These are phyloP conservation scores for Parapristionchus giblindavisi DNA, from an alignment of 2,888 invertebrate species.

Conservation along the genomic window DNA sequence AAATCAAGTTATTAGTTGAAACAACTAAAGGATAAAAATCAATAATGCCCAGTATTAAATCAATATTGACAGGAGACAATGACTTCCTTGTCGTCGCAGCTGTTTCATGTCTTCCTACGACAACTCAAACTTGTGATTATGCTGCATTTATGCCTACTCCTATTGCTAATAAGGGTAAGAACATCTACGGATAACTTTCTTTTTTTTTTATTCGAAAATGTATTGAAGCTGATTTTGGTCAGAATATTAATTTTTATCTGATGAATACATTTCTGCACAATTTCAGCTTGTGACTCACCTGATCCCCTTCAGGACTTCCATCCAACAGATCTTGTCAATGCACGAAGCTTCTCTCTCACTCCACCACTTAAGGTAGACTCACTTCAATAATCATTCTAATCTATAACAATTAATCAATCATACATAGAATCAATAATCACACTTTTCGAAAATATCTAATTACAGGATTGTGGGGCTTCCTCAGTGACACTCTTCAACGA, in stretches of 20 bases:
- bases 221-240: no score
- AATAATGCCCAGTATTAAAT: no score
- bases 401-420: no score
- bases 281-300: not conserved
- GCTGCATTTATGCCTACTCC: constrained; percentile 55
- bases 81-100: constrained; percentile 52
- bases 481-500: no score
- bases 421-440: no score
- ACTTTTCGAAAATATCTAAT: no score
- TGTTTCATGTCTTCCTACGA: constrained; percentile 50
- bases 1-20: not conserved
- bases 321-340: constrained; percentile 8
- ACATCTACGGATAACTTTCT: no score
- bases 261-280: not conserved
- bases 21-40: no score
- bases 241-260: constrained; percentile 2
- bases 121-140: constrained; percentile 48
- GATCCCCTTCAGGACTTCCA: not conserved
- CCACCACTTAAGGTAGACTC: no score
- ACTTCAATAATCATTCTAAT: no score
- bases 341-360: not conserved
- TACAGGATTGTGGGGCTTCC: no score
- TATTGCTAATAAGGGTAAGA: constrained; percentile 45
- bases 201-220: no score
- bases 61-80: not conserved